Evolutionary conservation across 1,140 invertebrate species (phyloP), one percentile per base, ranked within the genome.

Genomic region (Achroia grisella): DNA sequence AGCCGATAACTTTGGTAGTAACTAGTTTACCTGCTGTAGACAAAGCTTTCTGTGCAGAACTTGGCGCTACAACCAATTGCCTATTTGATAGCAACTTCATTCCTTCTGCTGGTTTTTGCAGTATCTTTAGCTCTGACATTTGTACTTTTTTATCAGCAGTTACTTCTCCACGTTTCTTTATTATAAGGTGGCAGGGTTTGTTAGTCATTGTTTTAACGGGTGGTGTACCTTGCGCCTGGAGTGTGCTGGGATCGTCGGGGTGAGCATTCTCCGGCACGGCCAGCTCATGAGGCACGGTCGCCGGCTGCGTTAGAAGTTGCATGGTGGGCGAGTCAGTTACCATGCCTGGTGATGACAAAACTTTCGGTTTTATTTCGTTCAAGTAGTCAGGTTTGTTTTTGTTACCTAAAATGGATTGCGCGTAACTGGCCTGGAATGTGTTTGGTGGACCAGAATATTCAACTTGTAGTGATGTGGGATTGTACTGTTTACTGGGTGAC

Each of bases 371-470:
- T 4, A 73, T 56, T 40, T 87, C 85, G 33, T 75, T 72, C 31
- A 77, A 55, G 30, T 73, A 82, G 28, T 86, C 80, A 1, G 61
- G 47, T 43, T 77, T 78, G 10, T 53, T 54, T 55, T 79, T 76
- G 39, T 49, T 65, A 13, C 73, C 70, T 52, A 83, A 53, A 46
- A 85, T 55, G n/a, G 82, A 78, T 52, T 86, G 77, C 33, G 80
- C 78, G 40, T 86, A 87, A 44, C 67, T 84, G 9, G 81, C 81
- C 51, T 87, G 86, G 57, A 85, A 87, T 9, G 77, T 70, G 15
- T 71, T 73, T 10, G 77, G 78, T 0, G 76, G 59, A 0, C 69
- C 74, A 0, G 74, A 54, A 36, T 76, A 81, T 2, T 85, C 80
- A 10, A 70, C 11, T 45, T 75, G 77, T 42, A 71, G 34, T 2